Evolutionary conservation across 2,797 vertebrate genomes (phyloP), one percentile per base, ranked within the genome.

Genomic region (Chiroxiphia lanceolata): DNA sequence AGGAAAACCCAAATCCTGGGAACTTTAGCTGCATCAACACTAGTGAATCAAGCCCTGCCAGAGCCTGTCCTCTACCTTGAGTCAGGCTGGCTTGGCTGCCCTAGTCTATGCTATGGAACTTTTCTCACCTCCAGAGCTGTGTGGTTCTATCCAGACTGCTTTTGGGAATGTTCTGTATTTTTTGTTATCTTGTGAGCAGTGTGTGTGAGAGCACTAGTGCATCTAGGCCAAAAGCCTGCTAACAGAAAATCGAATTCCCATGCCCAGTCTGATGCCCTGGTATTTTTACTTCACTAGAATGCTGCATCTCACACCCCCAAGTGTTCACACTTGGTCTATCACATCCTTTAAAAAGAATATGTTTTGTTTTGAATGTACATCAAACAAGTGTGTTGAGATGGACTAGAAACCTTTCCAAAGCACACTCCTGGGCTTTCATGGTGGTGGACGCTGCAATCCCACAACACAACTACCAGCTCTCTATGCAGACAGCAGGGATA

Each of bases 361-460:
- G 7, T 11, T 51, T 84, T 48, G 10, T 48, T 89, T 40, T 64
- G 50, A 59, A 59, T 26, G 22, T 33, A 42, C 27, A 44, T 51
- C 65, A 68, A 82, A 44, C 7, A 13, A 64, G 15, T 2, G 13
- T 47, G 27, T 48, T 48, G n/a, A 87, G 21, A n/a, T 16, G n/a
- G 17, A 68, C 45, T 17, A 65, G 42, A 4, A 25, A 25, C 29
- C 29, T 60, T 65, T 36, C 54, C 42, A 82, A 81, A 94, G 45
- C 36, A 25, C 3, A 8, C 15, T 42, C 20, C 5, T 27, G 17
- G 26, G 26, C 50, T 67, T 40, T 40, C 0, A 0, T 4, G 4
- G 25, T 0, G 0, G 26, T 60, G 33, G 22, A 20, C 75, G 13
- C 21, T 2, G 0, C 45, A 48, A 42, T 9, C 10, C 20, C 23